Conservation (phyloP, 1,140 invertebrate genomes). For the Dinoponera quadriceps region DNA sequence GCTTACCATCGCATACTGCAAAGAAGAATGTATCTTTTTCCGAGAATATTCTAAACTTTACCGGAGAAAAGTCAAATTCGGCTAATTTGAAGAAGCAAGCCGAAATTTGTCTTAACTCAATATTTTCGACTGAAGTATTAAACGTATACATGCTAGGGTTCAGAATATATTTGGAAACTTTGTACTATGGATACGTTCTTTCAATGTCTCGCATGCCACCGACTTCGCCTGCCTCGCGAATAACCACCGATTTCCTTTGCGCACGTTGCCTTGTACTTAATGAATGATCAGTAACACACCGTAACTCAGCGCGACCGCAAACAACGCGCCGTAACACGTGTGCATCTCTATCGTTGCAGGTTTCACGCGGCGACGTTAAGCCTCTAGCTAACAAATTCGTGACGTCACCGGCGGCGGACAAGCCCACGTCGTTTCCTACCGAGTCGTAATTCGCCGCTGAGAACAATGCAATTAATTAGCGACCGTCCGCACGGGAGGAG, state of each 20-base stretch:
- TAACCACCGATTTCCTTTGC: slow-evolving; percentile 1
- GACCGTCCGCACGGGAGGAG: background rate
- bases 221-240: background rate
- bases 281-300: background rate
- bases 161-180: too few relatives aligned
- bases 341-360: background rate
- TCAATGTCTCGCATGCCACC: background rate
- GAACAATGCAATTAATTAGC: background rate
- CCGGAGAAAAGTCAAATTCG: too few relatives aligned
- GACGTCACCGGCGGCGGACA: background rate
- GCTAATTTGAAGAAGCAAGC: too few relatives aligned
- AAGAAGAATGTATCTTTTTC: too few relatives aligned
- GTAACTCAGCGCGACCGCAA: background rate
- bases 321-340: background rate
- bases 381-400: slow-evolving; percentile 35
- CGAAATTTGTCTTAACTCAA: too few relatives aligned
- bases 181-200: background rate
- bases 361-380: slow-evolving; percentile 10
- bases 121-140: too few relatives aligned
- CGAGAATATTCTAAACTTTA: too few relatives aligned
- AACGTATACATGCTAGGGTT: too few relatives aligned
- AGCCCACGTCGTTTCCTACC: slow-evolving; percentile 3
- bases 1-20: too few relatives aligned
- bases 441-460: slow-evolving; percentile 3
- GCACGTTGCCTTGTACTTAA: slow-evolving; percentile 10